Evolutionary conservation across 2,797 vertebrate genomes (phyloP).

Genomic region (Sciurus vulgaris): DNA sequence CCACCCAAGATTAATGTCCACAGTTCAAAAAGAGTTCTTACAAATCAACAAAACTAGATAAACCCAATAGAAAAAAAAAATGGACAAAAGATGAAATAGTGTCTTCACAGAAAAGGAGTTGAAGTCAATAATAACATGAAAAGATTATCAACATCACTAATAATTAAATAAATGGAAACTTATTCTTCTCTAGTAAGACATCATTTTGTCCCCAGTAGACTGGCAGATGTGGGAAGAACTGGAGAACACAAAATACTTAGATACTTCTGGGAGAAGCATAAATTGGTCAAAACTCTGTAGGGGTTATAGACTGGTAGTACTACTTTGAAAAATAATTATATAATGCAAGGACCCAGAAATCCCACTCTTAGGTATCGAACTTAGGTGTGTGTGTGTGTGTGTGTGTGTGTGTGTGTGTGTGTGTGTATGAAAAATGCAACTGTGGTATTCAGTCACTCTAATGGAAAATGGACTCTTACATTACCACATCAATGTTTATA

Average conservation of each 20-base stretch:
- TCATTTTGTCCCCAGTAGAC: neutral
- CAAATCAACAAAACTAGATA: slow-evolving; percentile 18
- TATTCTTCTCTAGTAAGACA: neutral
- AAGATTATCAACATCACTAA: neutral
- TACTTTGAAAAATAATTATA: neutral
- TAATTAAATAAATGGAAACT: neutral
- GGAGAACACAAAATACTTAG: neutral
- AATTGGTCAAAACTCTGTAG: neutral
- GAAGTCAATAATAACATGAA: neutral
- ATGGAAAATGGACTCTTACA: no score
- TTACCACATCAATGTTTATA: neutral
- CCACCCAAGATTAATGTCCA: neutral
- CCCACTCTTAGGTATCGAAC: neutral
- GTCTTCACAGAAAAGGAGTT: neutral
- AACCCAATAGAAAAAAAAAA: neutral
- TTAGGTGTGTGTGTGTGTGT: no score
- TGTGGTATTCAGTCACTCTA: no score
- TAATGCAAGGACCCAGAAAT: neutral
- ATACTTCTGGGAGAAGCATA: neutral
- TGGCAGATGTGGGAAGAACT: neutral
- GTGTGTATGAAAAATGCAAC: no score
- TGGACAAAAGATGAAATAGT: neutral
- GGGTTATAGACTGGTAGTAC: neutral
- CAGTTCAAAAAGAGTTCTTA: neutral
- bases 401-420: no score